A percentile compares a stretch with the other conserved stretches of the same genome.
phyloP scores from a whole-genome alignment of 1,140 invertebrate species.

The Papilio polyxenes region DNA sequence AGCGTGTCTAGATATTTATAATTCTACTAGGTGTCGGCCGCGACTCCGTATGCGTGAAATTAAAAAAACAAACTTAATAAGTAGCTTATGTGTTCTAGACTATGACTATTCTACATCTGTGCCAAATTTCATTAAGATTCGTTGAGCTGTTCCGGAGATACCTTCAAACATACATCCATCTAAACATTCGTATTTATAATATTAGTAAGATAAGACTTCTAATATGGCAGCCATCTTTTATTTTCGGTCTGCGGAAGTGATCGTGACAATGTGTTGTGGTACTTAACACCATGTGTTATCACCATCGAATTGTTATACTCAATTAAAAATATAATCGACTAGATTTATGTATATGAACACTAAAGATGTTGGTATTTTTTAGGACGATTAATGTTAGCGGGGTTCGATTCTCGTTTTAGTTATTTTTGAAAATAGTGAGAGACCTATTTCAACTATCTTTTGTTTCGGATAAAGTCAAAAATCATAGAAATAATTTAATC shows the following conservation, averaged over 20 bases:
- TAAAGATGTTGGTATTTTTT: not conserved
- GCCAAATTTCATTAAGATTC: too few relatives aligned
- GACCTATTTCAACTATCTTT: not conserved
- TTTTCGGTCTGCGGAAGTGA: slow-evolving; percentile 14
- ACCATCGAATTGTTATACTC: not conserved
- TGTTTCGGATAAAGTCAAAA: not conserved
- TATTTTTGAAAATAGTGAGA: not conserved
- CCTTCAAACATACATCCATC: too few relatives aligned
- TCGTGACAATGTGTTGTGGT: not conserved
- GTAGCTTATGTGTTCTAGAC: too few relatives aligned
- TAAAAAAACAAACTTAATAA: too few relatives aligned
- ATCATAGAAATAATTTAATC: not conserved
- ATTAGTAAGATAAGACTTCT: not conserved
- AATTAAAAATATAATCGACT: slow-evolving; percentile 18
- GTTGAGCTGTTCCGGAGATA: too few relatives aligned
- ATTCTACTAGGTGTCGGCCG: too few relatives aligned
- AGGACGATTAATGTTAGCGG: not conserved
- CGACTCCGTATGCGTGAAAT: too few relatives aligned
- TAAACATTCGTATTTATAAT: too few relatives aligned
- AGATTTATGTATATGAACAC: not conserved
- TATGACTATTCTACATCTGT: too few relatives aligned
- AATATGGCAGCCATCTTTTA: not conserved
- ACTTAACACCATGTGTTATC: slow-evolving; percentile 14
- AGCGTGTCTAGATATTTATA: too few relatives aligned
- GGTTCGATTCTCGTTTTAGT: not conserved